Evolutionary conservation across 1,140 invertebrate species (phyloP).

Genomic region (Pemphigus obesinymphae): DNA sequence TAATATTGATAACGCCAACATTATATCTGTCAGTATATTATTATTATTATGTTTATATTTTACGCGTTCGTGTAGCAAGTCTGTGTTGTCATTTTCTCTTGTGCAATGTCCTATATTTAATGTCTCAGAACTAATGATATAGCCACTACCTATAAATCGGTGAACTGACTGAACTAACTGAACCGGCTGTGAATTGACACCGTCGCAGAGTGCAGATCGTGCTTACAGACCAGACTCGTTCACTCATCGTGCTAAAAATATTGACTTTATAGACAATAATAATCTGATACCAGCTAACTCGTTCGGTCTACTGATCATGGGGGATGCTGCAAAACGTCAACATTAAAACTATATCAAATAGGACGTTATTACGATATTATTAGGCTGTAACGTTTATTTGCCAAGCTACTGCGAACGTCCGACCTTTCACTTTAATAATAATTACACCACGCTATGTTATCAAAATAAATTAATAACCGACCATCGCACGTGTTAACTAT

Average conservation of each 20-base stretch:
- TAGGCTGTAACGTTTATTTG: neutral
- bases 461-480: neutral
- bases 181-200: neutral
- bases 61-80: neutral
- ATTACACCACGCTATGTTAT: neutral
- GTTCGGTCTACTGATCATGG: no score
- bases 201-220: neutral
- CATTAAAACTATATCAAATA: neutral
- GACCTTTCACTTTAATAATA: neutral
- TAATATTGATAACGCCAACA: neutral
- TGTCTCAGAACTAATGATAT: constrained; percentile 11
- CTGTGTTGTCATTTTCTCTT: neutral
- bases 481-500: neutral
- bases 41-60: neutral
- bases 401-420: neutral
- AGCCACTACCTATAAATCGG: neutral
- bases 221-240: neutral
- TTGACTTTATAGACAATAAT: neutral
- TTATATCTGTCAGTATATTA: neutral
- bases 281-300: neutral
- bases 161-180: neutral
- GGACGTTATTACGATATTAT: neutral
- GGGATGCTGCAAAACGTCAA: no score
- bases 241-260: neutral
- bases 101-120: neutral